Conservation (phyloP, 64 coral and sea anemone genomes). For the Montipora efflorescens region DNA sequence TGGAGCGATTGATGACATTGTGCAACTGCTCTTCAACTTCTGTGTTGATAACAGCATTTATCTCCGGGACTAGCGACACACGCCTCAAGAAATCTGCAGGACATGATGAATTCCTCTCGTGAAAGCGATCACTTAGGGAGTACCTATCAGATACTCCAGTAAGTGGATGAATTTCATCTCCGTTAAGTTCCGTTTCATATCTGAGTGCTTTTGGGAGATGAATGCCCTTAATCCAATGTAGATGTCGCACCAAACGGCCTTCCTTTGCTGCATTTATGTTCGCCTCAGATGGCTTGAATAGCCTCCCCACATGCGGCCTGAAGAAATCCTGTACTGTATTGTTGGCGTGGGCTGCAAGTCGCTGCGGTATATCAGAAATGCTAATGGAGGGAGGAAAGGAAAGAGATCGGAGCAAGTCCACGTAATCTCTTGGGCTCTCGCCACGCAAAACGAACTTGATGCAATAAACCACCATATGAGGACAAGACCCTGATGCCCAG, state of each 20-base stretch:
- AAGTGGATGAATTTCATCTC: not conserved
- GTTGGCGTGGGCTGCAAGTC: constrained; percentile 23
- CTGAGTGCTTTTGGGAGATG: not conserved
- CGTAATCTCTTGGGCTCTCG: constrained; percentile 48
- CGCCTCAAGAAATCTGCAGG: not conserved
- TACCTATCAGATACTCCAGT: not conserved
- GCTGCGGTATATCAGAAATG: constrained; percentile 35
- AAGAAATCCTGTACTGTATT: not conserved
- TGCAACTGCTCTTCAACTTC: constrained; percentile 34
- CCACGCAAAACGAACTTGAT: constrained; percentile 55
- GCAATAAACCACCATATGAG: constrained; percentile 28
- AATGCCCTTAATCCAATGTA: not conserved
- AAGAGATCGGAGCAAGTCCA: not conserved
- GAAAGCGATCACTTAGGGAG: constrained; percentile 27
- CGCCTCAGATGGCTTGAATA: not conserved
- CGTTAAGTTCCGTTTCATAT: not conserved
- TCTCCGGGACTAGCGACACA: not conserved
- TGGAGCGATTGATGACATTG: not conserved
- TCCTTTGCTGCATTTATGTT: constrained; percentile 16
- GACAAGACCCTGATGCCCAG: constrained; percentile 58
- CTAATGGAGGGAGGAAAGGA: not conserved
- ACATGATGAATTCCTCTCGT: constrained; percentile 35
- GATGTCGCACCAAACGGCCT: not conserved
- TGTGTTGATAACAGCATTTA: constrained; percentile 18
- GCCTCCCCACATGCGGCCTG: not conserved